Evolutionary conservation across 2,888 invertebrate genomes (phyloP), one percentile per base, ranked within the genome.

Genomic region (Chaitophorus viminalis): DNA sequence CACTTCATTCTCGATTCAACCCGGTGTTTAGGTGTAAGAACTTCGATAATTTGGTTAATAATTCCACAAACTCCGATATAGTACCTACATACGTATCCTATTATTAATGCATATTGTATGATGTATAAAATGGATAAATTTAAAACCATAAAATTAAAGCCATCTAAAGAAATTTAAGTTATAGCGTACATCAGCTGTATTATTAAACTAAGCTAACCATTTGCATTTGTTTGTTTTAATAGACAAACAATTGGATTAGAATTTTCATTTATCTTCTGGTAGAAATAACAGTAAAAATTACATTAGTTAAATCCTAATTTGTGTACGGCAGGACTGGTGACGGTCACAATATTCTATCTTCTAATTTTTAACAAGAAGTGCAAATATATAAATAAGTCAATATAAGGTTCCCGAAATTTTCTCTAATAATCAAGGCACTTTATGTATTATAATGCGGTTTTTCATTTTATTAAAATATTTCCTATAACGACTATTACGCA

Each of bases 301-400:
- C n/a, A 68, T 31, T 65, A 36, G 60, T n/a, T 79, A 29, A 68
- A 29, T 68, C 68, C 9, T n/a, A 29, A 79, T 60, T 79, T 65
- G 36, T n/a, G n/a, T 17, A n/a, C 36, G n/a, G n/a, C 17, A 65
- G 36, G 18, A 65, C 54, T 36, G 14, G 36, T n/a, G 79, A 25
- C 79, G n/a, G 36, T 36, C 36, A 36, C 36, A 2, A 79, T 2
- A 79, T 2, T n/a, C 17, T n/a, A 9, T 14, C 60, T 65, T 17
- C 18, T 25, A 68, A 68, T n/a, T 68, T 68, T 68, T 29, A 79
- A 65, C 8, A 60, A 60, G n/a, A 8, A 36, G 31, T 77, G 21
- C 31, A 25, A n/a, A n/a, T 21, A 17, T 60, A 60, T 60, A 54
- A 31, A 46, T 46, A 46, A 46, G 14, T 8, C 46, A 46, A 46